Evolutionary conservation across 2,888 invertebrate species (phyloP).

Genomic region (Heliconius ismenius): DNA sequence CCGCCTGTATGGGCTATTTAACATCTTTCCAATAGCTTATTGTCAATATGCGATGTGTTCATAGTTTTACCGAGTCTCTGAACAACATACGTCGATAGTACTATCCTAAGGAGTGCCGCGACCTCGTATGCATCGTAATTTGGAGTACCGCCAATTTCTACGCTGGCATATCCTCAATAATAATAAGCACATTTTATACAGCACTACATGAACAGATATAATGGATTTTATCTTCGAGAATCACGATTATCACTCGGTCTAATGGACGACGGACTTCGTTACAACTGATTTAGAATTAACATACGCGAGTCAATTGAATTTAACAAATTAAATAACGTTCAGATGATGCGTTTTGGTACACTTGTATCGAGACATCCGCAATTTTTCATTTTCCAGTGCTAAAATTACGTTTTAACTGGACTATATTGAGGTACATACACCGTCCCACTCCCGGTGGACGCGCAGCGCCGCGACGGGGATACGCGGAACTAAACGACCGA

Average conservation of each 20-base stretch:
- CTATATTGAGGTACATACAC: slow-evolving; percentile 67
- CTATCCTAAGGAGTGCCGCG: slow-evolving; percentile 52
- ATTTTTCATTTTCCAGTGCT: slow-evolving; percentile 67
- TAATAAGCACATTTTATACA: slow-evolving; percentile 47
- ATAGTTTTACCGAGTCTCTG: slow-evolving; percentile 52
- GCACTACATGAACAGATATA: slow-evolving; percentile 37
- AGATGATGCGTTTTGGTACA: slow-evolving; percentile 33
- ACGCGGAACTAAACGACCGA: slow-evolving; percentile 76
- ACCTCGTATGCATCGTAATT: slow-evolving; percentile 49
- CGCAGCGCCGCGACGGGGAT: slow-evolving; percentile 73
- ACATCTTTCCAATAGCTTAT: slow-evolving; percentile 58
- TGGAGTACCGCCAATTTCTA: slow-evolving; percentile 61
- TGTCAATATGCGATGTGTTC: slow-evolving; percentile 53
- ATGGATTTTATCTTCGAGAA: slow-evolving; percentile 51
- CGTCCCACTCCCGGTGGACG: slow-evolving; percentile 59
- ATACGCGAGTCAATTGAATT: background rate
- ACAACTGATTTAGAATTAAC: slow-evolving; percentile 10
- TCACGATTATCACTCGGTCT: slow-evolving; percentile 54
- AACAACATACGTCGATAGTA: slow-evolving; percentile 50
- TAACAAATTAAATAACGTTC: slow-evolving; percentile 24
- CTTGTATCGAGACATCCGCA: slow-evolving; percentile 51
- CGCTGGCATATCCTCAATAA: slow-evolving; percentile 55
- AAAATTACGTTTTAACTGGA: slow-evolving; percentile 71
- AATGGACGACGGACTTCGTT: slow-evolving; percentile 55
- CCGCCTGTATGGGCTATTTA: slow-evolving; percentile 44